These are phyloP conservation scores for Iguana delicatissima DNA, from an alignment of 2,797 vertebrate genomes.

Conservation along the genomic window DNA sequence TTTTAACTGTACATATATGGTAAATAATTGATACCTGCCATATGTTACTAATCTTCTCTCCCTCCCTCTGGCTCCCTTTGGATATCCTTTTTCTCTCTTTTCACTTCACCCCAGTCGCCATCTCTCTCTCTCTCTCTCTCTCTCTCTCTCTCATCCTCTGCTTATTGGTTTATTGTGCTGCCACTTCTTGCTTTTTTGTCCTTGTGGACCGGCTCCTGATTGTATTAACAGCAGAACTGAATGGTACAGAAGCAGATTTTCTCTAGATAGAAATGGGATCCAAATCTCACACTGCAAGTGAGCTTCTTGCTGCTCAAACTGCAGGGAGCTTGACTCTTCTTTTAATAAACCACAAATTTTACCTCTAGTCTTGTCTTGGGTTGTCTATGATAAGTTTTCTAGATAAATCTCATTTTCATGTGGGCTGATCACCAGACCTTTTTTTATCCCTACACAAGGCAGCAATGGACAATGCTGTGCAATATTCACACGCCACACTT, in stretches of 20 bases:
- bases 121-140: no score
- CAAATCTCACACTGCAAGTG: background rate
- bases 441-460: background rate
- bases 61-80: constrained; percentile 31
- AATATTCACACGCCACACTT: background rate
- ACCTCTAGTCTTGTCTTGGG: background rate
- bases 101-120: background rate
- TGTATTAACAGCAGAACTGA: constrained; percentile 10
- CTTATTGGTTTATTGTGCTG: constrained; percentile 3
- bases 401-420: background rate
- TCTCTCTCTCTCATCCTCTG: background rate
- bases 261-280: constrained; percentile 11
- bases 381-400: background rate
- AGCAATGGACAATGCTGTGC: background rate
- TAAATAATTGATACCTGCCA: constrained; percentile 82
- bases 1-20: constrained; percentile 75
- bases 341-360: constrained; percentile 14
- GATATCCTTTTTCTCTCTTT: background rate
- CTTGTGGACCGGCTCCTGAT: background rate
- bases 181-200: constrained; percentile 3
- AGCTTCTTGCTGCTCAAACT: background rate
- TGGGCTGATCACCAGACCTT: background rate
- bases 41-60: constrained; percentile 65
- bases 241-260: background rate
- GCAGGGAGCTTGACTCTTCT: background rate